Base-by-base conservation (phyloP, 2,113 vertebrate species). In the Serranochromis macrocephalus region DNA sequence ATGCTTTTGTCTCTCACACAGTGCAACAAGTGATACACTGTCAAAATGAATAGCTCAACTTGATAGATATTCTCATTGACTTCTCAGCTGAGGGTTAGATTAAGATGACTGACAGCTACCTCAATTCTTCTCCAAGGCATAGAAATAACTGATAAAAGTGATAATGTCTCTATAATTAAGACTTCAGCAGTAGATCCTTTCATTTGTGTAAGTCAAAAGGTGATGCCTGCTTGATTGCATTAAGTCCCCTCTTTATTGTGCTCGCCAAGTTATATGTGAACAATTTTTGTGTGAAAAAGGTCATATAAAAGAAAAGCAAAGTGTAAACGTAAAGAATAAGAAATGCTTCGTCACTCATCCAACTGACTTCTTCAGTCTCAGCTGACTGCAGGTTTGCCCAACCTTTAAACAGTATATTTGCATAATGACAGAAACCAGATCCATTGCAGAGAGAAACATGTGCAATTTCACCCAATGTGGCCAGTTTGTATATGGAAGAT, bases 151-250 rank as follows among this genome's bases (percentile, higher is more conserved):
- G 26, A 78, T 12, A 78, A 49, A 51, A 51, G 73, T 78, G 51
- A 51, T 51, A 51, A 31, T 33, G 26, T n/a, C 24, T 78, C 45
- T 51, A 51, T 51, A 78, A 78, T n/a, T 19, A n/a, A 78, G 45
- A n/a, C 73, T 33, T 51, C 45, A 78, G 42, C 71, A 49, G 71
- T 19, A 49, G 26, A 19, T 78, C 71, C 16, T 78, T 78, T 78
- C 26, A 78, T 10, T 36, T 63, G 16, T 63, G 58, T 11, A 63
- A 63, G 31, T 63, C 19, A 9, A 61, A 61, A 61, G 40, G 68
- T 75, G 68, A 47, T 17, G 42, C 68, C 68, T 75, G 40, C 24
- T 75, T 11, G 24, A 47, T 47, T 47, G 40, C 14, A 47, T 75
- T 11, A 9, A 75, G 40, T 7, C 42, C 42, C 16, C 71, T 17